phyloP scores from a whole-genome alignment of 2,797 vertebrate species.

The Neosilurus hyrtlii region DNA sequence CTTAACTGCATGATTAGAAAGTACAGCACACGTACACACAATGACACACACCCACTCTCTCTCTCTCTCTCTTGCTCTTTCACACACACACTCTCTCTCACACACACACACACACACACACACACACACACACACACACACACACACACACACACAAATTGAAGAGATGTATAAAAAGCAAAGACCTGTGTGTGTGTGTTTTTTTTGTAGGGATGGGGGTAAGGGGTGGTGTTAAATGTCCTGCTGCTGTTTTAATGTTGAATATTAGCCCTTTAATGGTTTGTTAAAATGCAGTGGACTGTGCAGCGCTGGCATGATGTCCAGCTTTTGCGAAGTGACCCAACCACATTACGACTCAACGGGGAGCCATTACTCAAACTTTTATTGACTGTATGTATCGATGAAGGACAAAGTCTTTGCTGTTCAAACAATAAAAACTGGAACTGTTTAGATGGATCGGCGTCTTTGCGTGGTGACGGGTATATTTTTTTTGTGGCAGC shows the following conservation, averaged over 20 bases:
- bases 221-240: slow-evolving; percentile 18
- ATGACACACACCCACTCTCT: too few relatives aligned
- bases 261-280: slow-evolving; percentile 44
- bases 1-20: slow-evolving; percentile 34
- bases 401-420: slow-evolving; percentile 52
- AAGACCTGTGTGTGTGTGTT: slow-evolving; percentile 18
- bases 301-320: slow-evolving; percentile 19
- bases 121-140: neutral
- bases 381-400: slow-evolving; percentile 52
- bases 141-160: slow-evolving; percentile 2
- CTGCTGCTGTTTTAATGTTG: slow-evolving; percentile 16
- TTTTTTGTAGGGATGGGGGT: too few relatives aligned
- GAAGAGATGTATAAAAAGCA: slow-evolving; percentile 35
- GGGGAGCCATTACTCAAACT: slow-evolving; percentile 51
- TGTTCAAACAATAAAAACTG: slow-evolving; percentile 51
- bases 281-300: slow-evolving; percentile 43
- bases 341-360: slow-evolving; percentile 31
- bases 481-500: slow-evolving; percentile 28
- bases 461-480: neutral
- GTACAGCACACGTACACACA: too few relatives aligned
- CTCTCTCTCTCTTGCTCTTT: too few relatives aligned
- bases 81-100: too few relatives aligned
- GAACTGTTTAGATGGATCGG: slow-evolving; percentile 50
- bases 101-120: slow-evolving; percentile 5
- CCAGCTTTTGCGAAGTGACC: slow-evolving; percentile 38